Evolutionary conservation across 2,888 invertebrate species (phyloP).

Genomic region (Dicycla oo): DNA sequence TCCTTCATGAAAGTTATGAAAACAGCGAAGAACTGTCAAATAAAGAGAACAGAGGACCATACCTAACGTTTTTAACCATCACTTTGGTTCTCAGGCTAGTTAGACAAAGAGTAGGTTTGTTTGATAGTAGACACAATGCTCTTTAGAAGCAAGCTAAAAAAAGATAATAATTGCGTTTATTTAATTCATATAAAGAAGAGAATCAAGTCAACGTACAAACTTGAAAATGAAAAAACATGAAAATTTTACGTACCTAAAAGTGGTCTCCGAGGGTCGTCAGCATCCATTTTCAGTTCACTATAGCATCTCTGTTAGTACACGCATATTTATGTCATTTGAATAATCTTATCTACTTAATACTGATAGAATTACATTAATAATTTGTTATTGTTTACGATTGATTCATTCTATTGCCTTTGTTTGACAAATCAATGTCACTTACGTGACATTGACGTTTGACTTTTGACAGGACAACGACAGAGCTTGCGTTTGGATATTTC

Average conservation of each 20-base stretch:
- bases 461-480: slow-evolving; percentile 6
- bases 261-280: slow-evolving; percentile 74
- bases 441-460: slow-evolving; percentile 38
- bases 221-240: neutral
- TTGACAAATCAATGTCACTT: slow-evolving; percentile 33
- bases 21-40: neutral
- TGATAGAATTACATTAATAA: slow-evolving; percentile 53
- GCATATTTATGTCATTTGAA: slow-evolving; percentile 44
- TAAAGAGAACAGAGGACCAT: neutral
- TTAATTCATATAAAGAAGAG: neutral
- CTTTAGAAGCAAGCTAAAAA: no score
- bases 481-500: slow-evolving; percentile 21
- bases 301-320: slow-evolving; percentile 23
- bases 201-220: neutral
- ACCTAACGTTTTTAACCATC: neutral
- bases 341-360: slow-evolving; percentile 58
- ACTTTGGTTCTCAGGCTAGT: no score
- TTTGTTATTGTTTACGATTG: slow-evolving; percentile 62
- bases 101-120: slow-evolving; percentile 11
- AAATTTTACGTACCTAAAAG: slow-evolving; percentile 68
- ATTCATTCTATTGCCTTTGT: slow-evolving; percentile 11
- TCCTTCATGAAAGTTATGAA: neutral
- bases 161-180: neutral
- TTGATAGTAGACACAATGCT: neutral
- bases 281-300: slow-evolving; percentile 68